phyloP scores from a whole-genome alignment of 2,888 invertebrate species.

The Cheilosia vulpina region DNA sequence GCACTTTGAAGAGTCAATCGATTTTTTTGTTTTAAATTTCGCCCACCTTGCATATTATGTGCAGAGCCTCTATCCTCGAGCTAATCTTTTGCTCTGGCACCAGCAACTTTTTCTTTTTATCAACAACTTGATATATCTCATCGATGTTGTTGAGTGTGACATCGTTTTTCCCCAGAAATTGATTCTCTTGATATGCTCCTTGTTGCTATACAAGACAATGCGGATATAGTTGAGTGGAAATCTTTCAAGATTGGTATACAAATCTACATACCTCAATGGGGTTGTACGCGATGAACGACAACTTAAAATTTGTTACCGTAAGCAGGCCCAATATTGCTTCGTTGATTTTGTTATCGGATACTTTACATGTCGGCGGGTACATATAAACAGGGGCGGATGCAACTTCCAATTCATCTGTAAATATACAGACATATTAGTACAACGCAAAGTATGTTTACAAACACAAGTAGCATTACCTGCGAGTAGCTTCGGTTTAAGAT shows the following conservation, averaged over 20 bases:
- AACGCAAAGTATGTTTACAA: not conserved
- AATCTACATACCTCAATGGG: slow-evolving; percentile 44
- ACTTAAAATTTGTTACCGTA: slow-evolving; percentile 95
- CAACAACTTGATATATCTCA: slow-evolving; percentile 81
- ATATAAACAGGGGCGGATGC: slow-evolving; percentile 93
- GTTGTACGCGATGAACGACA: slow-evolving; percentile 90
- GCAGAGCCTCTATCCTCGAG: slow-evolving; percentile 82
- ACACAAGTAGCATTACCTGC: slow-evolving; percentile 38
- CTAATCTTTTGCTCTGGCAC: slow-evolving; percentile 81
- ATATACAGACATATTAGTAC: not conserved
- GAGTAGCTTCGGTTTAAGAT: slow-evolving; percentile 61
- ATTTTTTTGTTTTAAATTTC: slow-evolving; percentile 20
- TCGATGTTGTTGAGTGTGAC: slow-evolving; percentile 83
- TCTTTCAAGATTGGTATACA: not conserved
- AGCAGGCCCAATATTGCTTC: slow-evolving; percentile 93
- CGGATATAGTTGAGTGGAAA: not conserved
- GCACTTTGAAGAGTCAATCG: slow-evolving; percentile 54
- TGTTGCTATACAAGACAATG: slow-evolving; percentile 70
- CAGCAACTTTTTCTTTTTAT: slow-evolving; percentile 80
- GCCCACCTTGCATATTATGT: slow-evolving; percentile 81
- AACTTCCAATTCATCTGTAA: slow-evolving; percentile 88
- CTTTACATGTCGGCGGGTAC: slow-evolving; percentile 87
- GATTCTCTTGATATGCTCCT: slow-evolving; percentile 81
- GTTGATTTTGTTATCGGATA: slow-evolving; percentile 86
- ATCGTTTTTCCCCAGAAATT: slow-evolving; percentile 81